Evolutionary conservation across 1,140 invertebrate genomes (phyloP), one percentile per base, ranked within the genome.

Genomic region (Drosophila serrata): DNA sequence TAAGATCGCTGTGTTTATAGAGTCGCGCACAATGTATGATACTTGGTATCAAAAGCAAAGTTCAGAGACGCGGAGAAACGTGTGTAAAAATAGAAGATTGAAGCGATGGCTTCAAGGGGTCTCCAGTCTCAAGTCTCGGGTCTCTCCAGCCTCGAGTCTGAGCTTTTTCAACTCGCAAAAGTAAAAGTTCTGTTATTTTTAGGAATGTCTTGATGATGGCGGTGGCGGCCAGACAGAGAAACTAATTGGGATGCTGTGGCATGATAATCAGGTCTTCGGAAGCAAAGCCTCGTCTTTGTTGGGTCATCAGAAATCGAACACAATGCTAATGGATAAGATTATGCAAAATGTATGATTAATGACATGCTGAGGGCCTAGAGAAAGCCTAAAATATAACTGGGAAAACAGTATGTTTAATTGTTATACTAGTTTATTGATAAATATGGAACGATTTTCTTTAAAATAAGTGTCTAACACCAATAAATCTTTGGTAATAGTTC

Each of bases 171-270:
- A 61, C 57, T 75, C 65, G 75, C 76, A 87, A 87, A 87, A 87
- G 82, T 87, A 87, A 87, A 88, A 87, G 84, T 88, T 88, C 65
- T 80, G 80, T 59, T 73, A 73, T 72, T 72, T 64, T 65, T 75
- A 43, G 75, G 75, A 81, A 87, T 86, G 74, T 40, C 73, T 42
- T 56, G 73, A 59, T 57, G 55, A 53, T 61, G 69, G 48, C 58
- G 27, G 39, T 59, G 29, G 13, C 49, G 22, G 43, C 48, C 27
- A 55, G 51, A 55, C 51, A 60, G 69, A 73, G 45, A 51, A 51
- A 51, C 46, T 74, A 49, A 43, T 60, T 61, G 35, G 22, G 42
- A 43, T 67, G 35, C 40, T 67, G 24, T 31, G 45, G 39, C 49
- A 39, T 74, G 24, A 45, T 74, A 51, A 45, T 35, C 46, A 48